Percentiles rank a stretch among this genome's conserved stretches.
Conservation (phyloP, 2,888 invertebrate genomes). For the Leucozona laternaria region DNA sequence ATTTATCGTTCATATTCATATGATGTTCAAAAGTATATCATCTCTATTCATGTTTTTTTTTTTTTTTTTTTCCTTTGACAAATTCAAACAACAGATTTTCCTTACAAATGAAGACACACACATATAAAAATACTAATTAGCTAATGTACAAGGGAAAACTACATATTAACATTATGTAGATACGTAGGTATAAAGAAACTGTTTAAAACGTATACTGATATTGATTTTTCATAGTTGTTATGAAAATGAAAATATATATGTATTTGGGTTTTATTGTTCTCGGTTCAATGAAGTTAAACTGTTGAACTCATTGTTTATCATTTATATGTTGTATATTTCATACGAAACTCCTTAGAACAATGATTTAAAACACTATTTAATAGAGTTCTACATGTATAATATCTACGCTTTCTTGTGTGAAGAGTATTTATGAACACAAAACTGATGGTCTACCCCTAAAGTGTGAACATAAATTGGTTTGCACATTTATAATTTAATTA, state of each 20-base stretch:
- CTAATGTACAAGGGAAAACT: conserved; percentile 14
- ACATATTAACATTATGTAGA: neutral
- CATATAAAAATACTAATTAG: conserved; percentile 25
- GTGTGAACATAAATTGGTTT: no score
- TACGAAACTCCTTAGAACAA: neutral
- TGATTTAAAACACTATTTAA: neutral
- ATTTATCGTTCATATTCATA: conserved; percentile 26
- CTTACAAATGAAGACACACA: conserved; percentile 11
- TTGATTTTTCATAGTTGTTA: conserved; percentile 11
- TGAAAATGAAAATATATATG: neutral
- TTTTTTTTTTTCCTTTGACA: conserved; percentile 22
- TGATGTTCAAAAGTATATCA: conserved; percentile 23
- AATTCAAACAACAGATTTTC: conserved; percentile 36
- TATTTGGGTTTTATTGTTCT: neutral
- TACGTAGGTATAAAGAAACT: neutral
- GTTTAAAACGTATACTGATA: neutral
- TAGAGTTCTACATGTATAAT: no score
- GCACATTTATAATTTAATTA: no score
- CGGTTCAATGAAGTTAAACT: neutral
- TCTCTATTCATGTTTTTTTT: conserved; percentile 16
- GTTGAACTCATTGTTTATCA: neutral
- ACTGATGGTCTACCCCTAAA: no score
- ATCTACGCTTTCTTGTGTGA: no score
- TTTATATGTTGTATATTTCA: neutral
- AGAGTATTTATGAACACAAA: no score